Conservation (phyloP, 2,888 invertebrate species). For the Idaea straminata region DNA sequence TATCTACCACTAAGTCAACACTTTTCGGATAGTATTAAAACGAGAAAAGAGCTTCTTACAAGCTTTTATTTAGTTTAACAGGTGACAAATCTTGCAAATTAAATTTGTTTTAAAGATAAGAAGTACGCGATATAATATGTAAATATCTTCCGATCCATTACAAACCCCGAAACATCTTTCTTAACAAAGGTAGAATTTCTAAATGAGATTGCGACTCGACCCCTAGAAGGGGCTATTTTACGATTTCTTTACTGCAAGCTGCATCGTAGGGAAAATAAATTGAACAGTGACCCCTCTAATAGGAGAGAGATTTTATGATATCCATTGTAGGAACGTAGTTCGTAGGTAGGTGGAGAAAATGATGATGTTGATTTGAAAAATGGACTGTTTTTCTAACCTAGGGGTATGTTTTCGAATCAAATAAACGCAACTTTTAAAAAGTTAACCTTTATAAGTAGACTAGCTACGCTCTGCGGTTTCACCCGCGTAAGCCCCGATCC, state of each 20-base stretch:
- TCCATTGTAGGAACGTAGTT: slow-evolving; percentile 27
- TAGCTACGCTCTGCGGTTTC: no score
- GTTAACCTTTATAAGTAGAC: no score
- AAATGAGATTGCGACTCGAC: not conserved
- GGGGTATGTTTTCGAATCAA: not conserved
- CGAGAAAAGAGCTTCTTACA: no score
- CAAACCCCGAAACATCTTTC: not conserved
- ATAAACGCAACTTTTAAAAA: not conserved
- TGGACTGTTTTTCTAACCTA: not conserved
- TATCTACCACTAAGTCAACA: no score
- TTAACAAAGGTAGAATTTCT: not conserved
- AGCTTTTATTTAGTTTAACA: no score
- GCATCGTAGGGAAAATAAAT: slow-evolving; percentile 76
- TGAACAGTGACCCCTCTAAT: slow-evolving; percentile 68
- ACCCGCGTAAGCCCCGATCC: no score
- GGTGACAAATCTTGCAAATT: no score
- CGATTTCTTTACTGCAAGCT: slow-evolving; percentile 72
- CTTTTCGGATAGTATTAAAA: no score
- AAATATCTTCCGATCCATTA: not conserved
- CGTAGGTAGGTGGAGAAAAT: slow-evolving; percentile 13
- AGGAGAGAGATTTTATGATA: slow-evolving; percentile 53
- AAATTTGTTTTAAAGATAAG: no score
- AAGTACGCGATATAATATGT: no score
- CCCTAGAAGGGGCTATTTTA: slow-evolving; percentile 55
- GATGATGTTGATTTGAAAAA: slow-evolving; percentile 12